Evolutionary conservation across 2,797 vertebrate species (phyloP), one percentile per base, ranked within the genome.

Genomic region (Argentina silus): DNA sequence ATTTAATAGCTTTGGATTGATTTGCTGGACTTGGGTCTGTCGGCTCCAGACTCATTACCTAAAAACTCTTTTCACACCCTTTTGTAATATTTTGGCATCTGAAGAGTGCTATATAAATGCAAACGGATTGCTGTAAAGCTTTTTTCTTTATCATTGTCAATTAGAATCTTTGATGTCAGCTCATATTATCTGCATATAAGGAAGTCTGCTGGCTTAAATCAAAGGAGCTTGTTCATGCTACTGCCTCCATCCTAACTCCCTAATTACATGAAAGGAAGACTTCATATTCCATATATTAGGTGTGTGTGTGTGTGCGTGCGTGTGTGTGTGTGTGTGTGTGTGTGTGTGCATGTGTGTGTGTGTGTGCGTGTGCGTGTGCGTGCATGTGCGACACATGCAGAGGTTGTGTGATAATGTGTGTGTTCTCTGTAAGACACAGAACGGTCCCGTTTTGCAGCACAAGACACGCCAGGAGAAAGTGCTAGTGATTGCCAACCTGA

Each of bases 31-130:
- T 62, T 36, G 8, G n/a, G 14, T 62, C 10, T 62, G 60, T n/a
- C 36, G 3, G 2, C 47, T 14, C 7, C 60, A 42, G 12, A n/a
- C 36, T 44, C 36, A 42, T 44, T 44, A 6, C 36, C 7, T 14
- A 2, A 14, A 42, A 15, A 63, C 60, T 10, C 27, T 6, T 17
- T 44, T 14, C 36, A 2, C 47, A 50, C 47, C 15, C 15, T n/a
- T 63, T 63, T 63, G 7, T 63, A 6, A 44, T 36, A 44, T 63
- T 63, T 63, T 63, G 2, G 42, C 3, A 15, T 36, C 42, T 44
- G 14, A 63, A 43, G 42, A 63, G 12, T 63, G 60, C 15, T 61
- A 61, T 44, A 63, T 63, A 63, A 63, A 63, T 63, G 60, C 15
- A 42, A 63, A 63, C 7, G 21, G 17, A 43, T 43, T 63, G 42